Evolutionary conservation across 2,888 invertebrate species (phyloP), one percentile per base, ranked within the genome.

Genomic region (Chrysodeixis includens): DNA sequence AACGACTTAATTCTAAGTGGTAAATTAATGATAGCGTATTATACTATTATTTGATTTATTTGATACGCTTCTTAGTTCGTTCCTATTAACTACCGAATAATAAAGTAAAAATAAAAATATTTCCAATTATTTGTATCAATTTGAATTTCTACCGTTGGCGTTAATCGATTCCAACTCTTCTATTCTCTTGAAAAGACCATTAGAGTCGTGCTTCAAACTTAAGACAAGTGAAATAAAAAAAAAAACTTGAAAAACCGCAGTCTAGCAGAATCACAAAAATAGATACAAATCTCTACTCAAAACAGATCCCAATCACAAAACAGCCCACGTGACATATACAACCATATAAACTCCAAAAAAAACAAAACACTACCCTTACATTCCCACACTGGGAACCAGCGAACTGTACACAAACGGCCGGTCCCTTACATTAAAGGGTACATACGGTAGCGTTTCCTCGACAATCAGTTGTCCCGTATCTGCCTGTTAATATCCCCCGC

Each of bases 391-490:
- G 54, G 22, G 32, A 81, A 68, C 59, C 79, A 78, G 62, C 61
- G 72, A 70, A 74, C 71, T 76, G 68, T 67, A 70, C 56, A 52
- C 56, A 59, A 76, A 81, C 55, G 53, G 64, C 61, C 56, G 58
- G 71, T 60, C 74, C 71, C 69, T 62, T 40, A 63, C 63, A 71
- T 66, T 64, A 71, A 69, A 75, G 73, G 74, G 75, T 67, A 78
- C 65, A 73, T 70, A 73, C 70, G 69, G 62, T 61, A 53, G 52
- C 64, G 51, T 75, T 81, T 79, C 76, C 78, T 71, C 65, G 62
- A 75, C 80, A 83, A 85, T 86, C 85, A 77, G 83, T 83, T 81
- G 78, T 81, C 72, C 81, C 83, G 82, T 83, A 80, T 75, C 76
- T 82, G 55, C 59, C 52, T 62, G 76, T 78, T 85, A 85, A 86